Evolutionary conservation across 2,888 invertebrate species (phyloP).

Genomic region (Pachymerium ferrugineum): DNA sequence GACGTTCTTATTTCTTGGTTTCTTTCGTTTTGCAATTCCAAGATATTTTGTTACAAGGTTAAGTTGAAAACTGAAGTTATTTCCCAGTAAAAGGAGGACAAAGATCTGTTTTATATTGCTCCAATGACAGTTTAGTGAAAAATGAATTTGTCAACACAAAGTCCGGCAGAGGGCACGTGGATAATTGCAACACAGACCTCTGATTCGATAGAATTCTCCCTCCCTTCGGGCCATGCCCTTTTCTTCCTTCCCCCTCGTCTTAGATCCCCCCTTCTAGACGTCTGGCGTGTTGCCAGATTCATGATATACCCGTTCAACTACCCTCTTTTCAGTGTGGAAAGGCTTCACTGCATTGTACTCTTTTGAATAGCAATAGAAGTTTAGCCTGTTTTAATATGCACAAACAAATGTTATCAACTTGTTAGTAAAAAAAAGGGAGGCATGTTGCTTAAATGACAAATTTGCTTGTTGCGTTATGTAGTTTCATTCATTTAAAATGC

Average conservation of each 20-base stretch:
- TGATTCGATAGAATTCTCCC: not conserved
- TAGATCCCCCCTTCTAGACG: not conserved
- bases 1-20: no score
- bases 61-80: no score
- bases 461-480: not conserved
- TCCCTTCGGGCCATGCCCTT: not conserved
- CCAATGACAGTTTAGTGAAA: not conserved
- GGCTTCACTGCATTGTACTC: not conserved
- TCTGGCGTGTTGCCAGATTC: not conserved
- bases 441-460: not conserved
- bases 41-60: no score
- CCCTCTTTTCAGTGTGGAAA: not conserved
- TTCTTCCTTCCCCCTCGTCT: not conserved
- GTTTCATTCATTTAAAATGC: not conserved
- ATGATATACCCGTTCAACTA: not conserved
- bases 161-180: not conserved
- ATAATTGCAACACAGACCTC: not conserved
- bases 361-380: not conserved
- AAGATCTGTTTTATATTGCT: not conserved
- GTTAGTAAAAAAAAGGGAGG: no score
- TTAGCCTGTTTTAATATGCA: not conserved
- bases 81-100: no score
- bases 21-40: no score
- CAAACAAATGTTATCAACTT: not conserved
- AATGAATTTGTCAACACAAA: constrained; percentile 1